Conservation (phyloP, 1,140 invertebrate genomes). For the Laupala kohalensis region DNA sequence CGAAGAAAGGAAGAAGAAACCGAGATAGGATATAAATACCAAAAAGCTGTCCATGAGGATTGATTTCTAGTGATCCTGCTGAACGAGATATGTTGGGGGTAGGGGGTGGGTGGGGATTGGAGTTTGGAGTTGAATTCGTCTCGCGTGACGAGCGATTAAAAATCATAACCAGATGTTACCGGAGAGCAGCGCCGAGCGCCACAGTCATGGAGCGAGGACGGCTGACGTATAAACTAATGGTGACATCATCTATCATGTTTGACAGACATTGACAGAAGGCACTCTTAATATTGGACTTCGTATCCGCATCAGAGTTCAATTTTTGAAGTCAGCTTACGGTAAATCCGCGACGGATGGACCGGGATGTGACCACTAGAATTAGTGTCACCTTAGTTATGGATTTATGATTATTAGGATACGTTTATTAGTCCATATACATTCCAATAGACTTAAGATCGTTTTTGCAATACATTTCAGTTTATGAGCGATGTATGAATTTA, state of each 20-base stretch:
- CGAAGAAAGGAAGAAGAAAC: too few species aligned
- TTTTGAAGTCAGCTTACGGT: neutral
- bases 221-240: neutral
- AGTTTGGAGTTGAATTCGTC: too few species aligned
- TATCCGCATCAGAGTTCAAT: neutral
- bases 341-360: neutral
- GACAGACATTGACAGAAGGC: neutral
- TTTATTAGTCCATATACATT: too few species aligned
- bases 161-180: neutral
- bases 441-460: too few species aligned
- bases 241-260: neutral
- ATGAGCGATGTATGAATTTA: too few species aligned
- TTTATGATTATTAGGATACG: too few species aligned
- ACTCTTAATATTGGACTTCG: neutral
- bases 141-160: neutral
- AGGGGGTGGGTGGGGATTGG: too few species aligned
- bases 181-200: neutral
- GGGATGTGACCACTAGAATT: neutral
- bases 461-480: too few species aligned
- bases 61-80: too few species aligned
- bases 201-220: neutral
- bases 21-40: too few species aligned
- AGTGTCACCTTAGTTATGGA: neutral
- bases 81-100: too few species aligned
- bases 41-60: too few species aligned